Evolutionary conservation across 2,113 vertebrate genomes (phyloP).

Genomic region (Prietella phreatophila): DNA sequence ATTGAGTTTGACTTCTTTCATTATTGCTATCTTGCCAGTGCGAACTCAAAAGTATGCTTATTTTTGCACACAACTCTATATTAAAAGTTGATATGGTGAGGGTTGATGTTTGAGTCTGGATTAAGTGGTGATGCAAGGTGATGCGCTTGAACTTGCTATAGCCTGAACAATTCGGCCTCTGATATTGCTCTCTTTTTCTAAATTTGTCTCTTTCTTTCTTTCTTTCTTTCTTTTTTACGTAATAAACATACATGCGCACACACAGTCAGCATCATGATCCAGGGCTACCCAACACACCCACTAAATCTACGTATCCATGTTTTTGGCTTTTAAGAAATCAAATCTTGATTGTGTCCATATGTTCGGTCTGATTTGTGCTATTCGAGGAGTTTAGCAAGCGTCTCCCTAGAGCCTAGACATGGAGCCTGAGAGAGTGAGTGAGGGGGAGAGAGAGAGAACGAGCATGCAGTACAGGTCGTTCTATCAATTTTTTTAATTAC

Average conservation of each 20-base stretch:
- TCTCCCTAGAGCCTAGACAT: conserved; percentile 37
- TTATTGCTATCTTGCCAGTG: background rate
- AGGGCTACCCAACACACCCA: conserved; percentile 30
- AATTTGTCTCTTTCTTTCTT: background rate
- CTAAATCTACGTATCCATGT: conserved; percentile 55
- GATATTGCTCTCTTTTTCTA: background rate
- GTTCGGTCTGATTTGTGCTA: conserved; percentile 59
- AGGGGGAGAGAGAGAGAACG: conserved; percentile 20
- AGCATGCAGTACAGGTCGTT: conserved; percentile 49
- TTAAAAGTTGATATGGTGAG: background rate
- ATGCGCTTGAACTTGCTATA: background rate
- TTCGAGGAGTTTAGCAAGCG: conserved; percentile 51
- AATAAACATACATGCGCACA: background rate
- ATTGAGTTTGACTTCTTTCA: background rate
- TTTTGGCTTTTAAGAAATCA: conserved; percentile 56
- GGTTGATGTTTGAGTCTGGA: background rate
- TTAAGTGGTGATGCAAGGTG: background rate
- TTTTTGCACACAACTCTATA: background rate
- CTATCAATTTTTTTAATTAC: conserved; percentile 64
- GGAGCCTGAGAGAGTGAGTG: background rate
- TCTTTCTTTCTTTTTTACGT: background rate
- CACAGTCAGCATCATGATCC: background rate
- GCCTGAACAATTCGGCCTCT: background rate
- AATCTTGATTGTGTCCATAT: conserved; percentile 62
- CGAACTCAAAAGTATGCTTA: background rate